These are phyloP conservation scores for Cavia porcellus DNA, from an alignment of 2,113 vertebrate species.

Conservation along the genomic window DNA sequence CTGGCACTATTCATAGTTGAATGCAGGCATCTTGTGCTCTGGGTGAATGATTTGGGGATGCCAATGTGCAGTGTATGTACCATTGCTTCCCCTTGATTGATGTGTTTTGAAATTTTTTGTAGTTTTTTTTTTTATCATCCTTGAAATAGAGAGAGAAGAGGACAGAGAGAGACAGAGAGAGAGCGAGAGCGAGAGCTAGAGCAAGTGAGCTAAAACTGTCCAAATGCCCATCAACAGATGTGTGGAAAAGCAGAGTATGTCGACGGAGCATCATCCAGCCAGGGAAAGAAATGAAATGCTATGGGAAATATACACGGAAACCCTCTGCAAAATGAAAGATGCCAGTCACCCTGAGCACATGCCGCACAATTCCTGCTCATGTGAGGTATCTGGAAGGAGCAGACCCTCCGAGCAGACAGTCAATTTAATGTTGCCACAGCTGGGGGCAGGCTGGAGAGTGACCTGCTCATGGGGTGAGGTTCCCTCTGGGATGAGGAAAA, in stretches of 20 bases:
- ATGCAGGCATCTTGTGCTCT: too few species aligned
- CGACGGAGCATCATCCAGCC: too few species aligned
- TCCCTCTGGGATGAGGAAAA: background rate
- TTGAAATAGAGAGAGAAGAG: too few species aligned
- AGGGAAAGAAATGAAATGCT: background rate
- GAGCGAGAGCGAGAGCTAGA: too few species aligned
- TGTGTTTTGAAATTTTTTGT: too few species aligned
- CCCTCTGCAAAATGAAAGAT: background rate
- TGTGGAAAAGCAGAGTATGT: background rate
- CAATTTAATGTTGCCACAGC: background rate
- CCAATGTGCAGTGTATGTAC: too few species aligned
- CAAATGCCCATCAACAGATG: background rate
- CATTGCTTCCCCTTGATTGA: too few species aligned
- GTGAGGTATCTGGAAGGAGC: background rate
- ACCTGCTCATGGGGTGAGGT: background rate
- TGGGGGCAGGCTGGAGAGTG: background rate
- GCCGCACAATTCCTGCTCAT: background rate
- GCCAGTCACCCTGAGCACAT: background rate
- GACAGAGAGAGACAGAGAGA: too few species aligned
- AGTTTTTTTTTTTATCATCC: too few species aligned
- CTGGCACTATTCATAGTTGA: too few species aligned
- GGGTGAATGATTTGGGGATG: too few species aligned
- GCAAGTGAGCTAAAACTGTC: background rate
- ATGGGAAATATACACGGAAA: background rate
- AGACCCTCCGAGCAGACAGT: background rate